A percentile compares a stretch with the other conserved stretches of the same genome.
Conservation (phyloP, 1,140 invertebrate species). For the Myzus persicae region DNA sequence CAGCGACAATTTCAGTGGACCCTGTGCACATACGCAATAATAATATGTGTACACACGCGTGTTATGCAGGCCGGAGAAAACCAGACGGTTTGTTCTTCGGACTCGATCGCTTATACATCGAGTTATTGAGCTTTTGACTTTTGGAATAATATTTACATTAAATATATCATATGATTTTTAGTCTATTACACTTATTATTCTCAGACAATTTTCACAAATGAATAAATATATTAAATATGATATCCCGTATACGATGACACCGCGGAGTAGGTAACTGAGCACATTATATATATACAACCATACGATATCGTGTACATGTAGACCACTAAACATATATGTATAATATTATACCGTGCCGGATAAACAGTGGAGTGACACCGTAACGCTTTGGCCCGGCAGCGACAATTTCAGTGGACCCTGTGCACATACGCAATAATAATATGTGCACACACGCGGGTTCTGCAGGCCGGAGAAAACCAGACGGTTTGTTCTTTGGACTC, state of each 20-base stretch:
- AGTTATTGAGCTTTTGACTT: no score
- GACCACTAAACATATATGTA: no score
- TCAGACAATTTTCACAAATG: no score
- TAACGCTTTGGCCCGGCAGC: not conserved
- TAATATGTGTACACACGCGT: no score
- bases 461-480: not conserved
- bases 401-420: not conserved
- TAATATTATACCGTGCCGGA: not conserved
- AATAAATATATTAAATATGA: no score
- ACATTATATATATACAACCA: not conserved
- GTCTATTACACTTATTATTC: no score
- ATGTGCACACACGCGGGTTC: no score
- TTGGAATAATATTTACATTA: no score
- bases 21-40: no score
- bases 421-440: no score
- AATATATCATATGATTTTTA: no score
- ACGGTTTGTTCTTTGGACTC: not conserved
- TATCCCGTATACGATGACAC: not conserved
- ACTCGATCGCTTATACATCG: not conserved
- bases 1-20: not conserved
- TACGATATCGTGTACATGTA: no score
- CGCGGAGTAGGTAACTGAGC: not conserved
- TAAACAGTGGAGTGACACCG: not conserved
- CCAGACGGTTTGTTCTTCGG: not conserved
- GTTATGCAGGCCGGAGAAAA: not conserved